Conservation (phyloP, 2,113 vertebrate genomes). For the Chlorodrepanis virens region DNA sequence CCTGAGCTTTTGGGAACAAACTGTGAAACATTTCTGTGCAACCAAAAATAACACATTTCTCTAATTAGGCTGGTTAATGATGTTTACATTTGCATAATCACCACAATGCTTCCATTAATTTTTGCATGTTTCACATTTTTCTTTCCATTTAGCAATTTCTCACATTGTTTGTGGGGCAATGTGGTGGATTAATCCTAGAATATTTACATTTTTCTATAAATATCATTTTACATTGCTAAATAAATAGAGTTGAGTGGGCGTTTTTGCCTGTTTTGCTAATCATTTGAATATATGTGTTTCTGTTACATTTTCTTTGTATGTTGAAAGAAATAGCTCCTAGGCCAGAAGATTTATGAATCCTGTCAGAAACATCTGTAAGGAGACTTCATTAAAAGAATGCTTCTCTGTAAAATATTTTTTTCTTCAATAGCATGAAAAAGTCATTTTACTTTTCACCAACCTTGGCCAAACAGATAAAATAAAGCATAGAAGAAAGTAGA, state of each 20-base stretch:
- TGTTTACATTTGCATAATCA: constrained; percentile 63
- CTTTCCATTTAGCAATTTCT: constrained; percentile 65
- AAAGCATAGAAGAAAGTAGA: background rate
- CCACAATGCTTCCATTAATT: constrained; percentile 44
- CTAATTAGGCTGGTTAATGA: constrained; percentile 44
- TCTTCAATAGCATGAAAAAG: background rate
- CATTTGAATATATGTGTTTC: constrained; percentile 6
- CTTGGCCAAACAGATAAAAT: background rate
- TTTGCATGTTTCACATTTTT: constrained; percentile 53
- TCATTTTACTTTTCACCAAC: background rate
- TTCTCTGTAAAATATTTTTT: background rate
- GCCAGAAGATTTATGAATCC: background rate
- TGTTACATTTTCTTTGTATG: background rate
- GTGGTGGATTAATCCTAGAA: constrained; percentile 51
- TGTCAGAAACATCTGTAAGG: background rate
- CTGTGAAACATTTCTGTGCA: background rate
- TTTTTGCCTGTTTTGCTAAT: constrained; percentile 14
- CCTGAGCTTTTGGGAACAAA: background rate
- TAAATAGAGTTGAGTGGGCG: background rate
- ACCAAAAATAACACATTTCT: constrained; percentile 35
- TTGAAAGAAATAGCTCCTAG: background rate
- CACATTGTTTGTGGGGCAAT: constrained; percentile 24
- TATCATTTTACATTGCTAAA: constrained; percentile 33
- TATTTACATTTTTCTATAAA: constrained; percentile 67
- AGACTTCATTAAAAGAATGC: background rate